Evolutionary conservation across 2,113 vertebrate species (phyloP), one percentile per base, ranked within the genome.

Genomic region (Prolemur simus): DNA sequence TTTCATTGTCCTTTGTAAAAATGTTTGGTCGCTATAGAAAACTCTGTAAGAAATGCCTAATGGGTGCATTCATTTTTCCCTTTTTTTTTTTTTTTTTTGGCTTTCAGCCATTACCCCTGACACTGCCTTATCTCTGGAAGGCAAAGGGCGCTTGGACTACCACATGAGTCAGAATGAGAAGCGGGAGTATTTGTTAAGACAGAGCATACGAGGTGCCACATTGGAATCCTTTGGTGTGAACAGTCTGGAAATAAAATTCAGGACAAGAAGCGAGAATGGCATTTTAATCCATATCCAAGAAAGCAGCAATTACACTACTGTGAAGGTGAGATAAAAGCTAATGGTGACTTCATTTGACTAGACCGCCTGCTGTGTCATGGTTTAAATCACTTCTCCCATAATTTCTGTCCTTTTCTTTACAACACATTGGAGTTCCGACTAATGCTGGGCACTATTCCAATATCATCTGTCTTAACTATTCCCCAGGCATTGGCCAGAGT

Each of bases 241-340:
- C 97, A 98, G 97, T 84, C 87, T 99, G 98, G 99, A 99, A 97
- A 98, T 99, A 60, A 99, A 99, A 98, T 99, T 99, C 98, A 99
- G 99, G 97, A 99, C 99, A 0, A 99, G 99, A 86, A 99, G 99
- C 32, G 99, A 99, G 98, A 99, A 98, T 1, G 99, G 99, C 2
- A 93, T 99, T 10, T 98, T 99, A 98, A 97, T 99, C 95, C 99
- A 99, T 0, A 52, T 99, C 77, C 99, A 99, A 96, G 99, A 99
- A 97, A 99, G 97, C 99, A 99, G 99, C 98, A 99, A 99, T 99
- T 99, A 99, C 98, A 99, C 99, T 32, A 99, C 99, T 0, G 97
- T 99, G 82, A 99, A 99, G 99, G 99, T 99, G 97, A 98, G 98
- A 91, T 54, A 78, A 81, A 74, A 52, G 91, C 94, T 89, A 54